Percentiles rank a stretch among this genome's conserved stretches.
phyloP scores from a whole-genome alignment of 2,888 invertebrate genomes.

The Orthonevra nobilis region DNA sequence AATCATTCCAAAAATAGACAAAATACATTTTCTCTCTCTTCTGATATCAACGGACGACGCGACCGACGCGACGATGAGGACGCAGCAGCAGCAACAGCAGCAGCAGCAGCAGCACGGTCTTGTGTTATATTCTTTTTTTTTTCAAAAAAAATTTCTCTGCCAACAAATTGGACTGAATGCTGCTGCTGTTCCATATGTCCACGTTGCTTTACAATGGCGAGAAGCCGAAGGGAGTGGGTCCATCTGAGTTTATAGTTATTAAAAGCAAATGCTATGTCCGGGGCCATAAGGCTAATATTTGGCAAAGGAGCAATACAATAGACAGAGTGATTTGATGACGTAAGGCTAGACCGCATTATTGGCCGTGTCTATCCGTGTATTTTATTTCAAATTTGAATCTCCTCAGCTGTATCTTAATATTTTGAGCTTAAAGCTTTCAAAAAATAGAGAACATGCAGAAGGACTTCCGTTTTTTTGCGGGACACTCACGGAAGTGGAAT shows the following conservation, averaged over 20 bases:
- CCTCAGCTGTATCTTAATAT: no score
- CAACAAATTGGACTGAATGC: slow-evolving; percentile 44
- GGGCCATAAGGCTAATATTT: slow-evolving; percentile 24
- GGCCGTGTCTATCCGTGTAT: no score
- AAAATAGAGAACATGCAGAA: no score
- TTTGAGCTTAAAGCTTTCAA: no score
- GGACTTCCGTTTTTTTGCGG: no score
- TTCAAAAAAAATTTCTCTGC: no score
- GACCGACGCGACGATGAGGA: slow-evolving; percentile 4
- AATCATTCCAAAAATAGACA: slow-evolving; percentile 69
- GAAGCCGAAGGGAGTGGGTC: slow-evolving; percentile 40
- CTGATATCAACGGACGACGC: slow-evolving; percentile 31
- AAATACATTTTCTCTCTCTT: slow-evolving; percentile 50
- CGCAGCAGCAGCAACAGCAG: no score
- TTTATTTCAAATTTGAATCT: no score
- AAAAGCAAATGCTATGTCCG: slow-evolving; percentile 46
- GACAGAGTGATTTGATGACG: slow-evolving; percentile 55
- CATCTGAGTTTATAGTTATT: slow-evolving; percentile 44
- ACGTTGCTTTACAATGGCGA: slow-evolving; percentile 9
- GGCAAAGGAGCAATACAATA: slow-evolving; percentile 54
- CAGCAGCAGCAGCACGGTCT: no score
- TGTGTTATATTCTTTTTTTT: no score
- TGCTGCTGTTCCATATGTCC: slow-evolving; percentile 33
- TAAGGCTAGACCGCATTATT: slow-evolving; percentile 15
- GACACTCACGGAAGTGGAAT: no score